Evolutionary conservation across 2,888 invertebrate genomes (phyloP), one percentile per base, ranked within the genome.

Genomic region (Acleris emargana): DNA sequence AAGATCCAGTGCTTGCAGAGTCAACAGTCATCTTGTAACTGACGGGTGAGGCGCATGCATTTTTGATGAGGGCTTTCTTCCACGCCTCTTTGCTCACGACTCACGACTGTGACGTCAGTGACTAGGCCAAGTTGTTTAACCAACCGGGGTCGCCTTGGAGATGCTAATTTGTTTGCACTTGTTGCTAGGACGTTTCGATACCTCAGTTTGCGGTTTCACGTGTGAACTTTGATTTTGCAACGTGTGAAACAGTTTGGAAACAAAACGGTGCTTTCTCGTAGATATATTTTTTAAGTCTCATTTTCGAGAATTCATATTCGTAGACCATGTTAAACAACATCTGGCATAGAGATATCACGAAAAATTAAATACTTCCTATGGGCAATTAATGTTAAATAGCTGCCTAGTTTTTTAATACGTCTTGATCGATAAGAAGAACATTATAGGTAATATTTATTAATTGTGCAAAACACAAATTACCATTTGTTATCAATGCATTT

Each of bases 11-110:
- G 58, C 58, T 42, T n/a, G 52, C 63, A 74, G 75, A 86, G 87
- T 87, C 88, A 88, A 88, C 89, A 89, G 84, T 74, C 81, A 79
- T 86, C 87, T 87, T 84, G 81, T 85, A 86, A 82, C 83, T 76
- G 83, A 80, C 86, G 81, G 83, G 76, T 73, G 80, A 76, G 78
- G 72, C 77, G 78, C 80, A 85, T 89, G 85, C 84, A 90, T 89
- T 85, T 81, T 87, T 86, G 82, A 91, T 89, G 86, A 82, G 79
- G 67, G 72, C 73, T 77, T 80, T 81, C 55, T 55, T 62, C 58
- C n/a, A 18, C 61, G 61, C 38, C 45, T 61, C 42, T 32, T 32
- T 51, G 50, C 58, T 18, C 45, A n/a, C 38, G 38, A 38, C 18
- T 59, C n/a, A 57, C 45, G 38, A 45, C 52, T 53, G 58, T 28